phyloP scores from a whole-genome alignment of 1,140 invertebrate species.

The Panagrolaimus sp. region DNA sequence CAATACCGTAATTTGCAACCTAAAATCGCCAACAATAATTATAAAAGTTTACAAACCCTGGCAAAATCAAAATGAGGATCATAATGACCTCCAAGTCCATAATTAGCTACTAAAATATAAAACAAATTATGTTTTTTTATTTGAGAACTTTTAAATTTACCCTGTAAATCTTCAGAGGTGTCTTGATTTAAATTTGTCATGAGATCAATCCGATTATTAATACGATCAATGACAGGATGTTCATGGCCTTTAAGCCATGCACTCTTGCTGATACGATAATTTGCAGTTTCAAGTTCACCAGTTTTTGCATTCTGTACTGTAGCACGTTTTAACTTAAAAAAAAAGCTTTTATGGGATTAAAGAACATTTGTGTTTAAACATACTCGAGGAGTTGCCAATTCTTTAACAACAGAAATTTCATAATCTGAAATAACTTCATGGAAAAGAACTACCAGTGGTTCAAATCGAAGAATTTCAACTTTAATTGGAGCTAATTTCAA shows the following conservation, averaged over 20 bases:
- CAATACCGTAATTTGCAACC: slow-evolving; percentile 65
- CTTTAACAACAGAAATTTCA: slow-evolving; percentile 82
- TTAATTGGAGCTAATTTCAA: slow-evolving; percentile 78
- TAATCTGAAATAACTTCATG: slow-evolving; percentile 79
- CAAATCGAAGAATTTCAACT: slow-evolving; percentile 69
- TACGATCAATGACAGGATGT: slow-evolving; percentile 69
- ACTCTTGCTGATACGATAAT: slow-evolving; percentile 94
- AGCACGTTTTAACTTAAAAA: slow-evolving; percentile 76
- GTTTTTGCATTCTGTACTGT: slow-evolving; percentile 93
- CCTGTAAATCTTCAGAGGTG: slow-evolving; percentile 52
- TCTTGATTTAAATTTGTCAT: slow-evolving; percentile 56
- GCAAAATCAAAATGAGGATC: slow-evolving; percentile 95
- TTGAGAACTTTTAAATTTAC: slow-evolving; percentile 13
- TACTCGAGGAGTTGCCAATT: slow-evolving; percentile 75
- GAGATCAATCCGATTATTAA: slow-evolving; percentile 64
- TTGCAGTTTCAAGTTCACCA: slow-evolving; percentile 81
- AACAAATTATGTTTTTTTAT: not conserved
- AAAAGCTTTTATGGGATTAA: not conserved
- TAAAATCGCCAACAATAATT: slow-evolving; percentile 18
- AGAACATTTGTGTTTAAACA: slow-evolving; percentile 12
- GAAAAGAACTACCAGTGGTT: slow-evolving; percentile 67
- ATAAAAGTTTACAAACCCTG: slow-evolving; percentile 35
- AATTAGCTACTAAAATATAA: slow-evolving; percentile 61
- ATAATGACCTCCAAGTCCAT: slow-evolving; percentile 75
- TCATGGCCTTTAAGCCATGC: slow-evolving; percentile 84